A percentile compares a stretch with the other conserved stretches of the same genome.
phyloP scores from a whole-genome alignment of 2,797 vertebrate species.

The Sebastiscus albofasciatus region DNA sequence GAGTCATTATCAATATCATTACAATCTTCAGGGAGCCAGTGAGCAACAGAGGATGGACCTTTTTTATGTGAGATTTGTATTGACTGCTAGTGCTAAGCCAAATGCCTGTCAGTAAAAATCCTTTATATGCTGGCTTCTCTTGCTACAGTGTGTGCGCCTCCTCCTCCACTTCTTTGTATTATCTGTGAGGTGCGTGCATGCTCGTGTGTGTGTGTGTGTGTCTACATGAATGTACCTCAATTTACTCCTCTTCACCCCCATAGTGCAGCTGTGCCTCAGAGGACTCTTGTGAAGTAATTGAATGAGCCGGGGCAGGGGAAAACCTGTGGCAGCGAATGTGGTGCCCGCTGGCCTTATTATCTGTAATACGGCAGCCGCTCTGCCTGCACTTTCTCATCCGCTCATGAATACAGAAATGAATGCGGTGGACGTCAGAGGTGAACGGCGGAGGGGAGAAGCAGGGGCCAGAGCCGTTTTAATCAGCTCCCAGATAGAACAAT shows the following conservation, averaged over 20 bases:
- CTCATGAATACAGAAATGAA: constrained; percentile 85
- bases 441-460: constrained; percentile 64
- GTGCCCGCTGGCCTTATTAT: constrained; percentile 83
- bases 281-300: constrained; percentile 84
- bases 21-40: constrained; percentile 42
- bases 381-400: constrained; percentile 73
- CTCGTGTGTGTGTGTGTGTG: constrained; percentile 9
- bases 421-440: constrained; percentile 80
- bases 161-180: constrained; percentile 61
- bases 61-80: constrained; percentile 54
- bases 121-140: constrained; percentile 47
- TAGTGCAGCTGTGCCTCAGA: constrained; percentile 80
- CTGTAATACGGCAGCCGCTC: constrained; percentile 76
- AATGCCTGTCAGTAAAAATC: constrained; percentile 60
- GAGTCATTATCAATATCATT: constrained; percentile 67
- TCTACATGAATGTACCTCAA: constrained; percentile 78
- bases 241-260: constrained; percentile 80
- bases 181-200: constrained; percentile 44
- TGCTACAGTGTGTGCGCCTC: constrained; percentile 21
- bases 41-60: constrained; percentile 40
- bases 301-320: constrained; percentile 75
- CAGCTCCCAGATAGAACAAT: constrained; percentile 83
- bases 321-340: constrained; percentile 76
- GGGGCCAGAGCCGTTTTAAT: constrained; percentile 78
- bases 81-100: constrained; percentile 34